phyloP scores from a whole-genome alignment of 92 coral and sea anemone genomes.

The Micromussa lordhowensis region DNA sequence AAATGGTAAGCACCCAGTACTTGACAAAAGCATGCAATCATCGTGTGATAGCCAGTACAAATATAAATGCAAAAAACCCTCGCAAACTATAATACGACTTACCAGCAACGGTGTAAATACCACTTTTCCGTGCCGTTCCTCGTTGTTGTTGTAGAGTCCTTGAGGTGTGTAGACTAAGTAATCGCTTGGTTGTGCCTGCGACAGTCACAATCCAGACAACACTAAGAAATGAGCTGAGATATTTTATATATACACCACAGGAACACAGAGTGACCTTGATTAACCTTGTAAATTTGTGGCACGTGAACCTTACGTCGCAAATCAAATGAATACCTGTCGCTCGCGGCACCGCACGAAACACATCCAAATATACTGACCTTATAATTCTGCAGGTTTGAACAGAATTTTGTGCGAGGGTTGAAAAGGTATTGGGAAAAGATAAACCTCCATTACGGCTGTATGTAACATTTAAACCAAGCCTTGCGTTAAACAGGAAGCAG shows the following conservation, averaged over 20 bases:
- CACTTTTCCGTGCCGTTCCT: background rate
- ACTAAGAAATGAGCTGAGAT: no score
- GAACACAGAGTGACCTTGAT: background rate
- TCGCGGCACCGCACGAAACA: background rate
- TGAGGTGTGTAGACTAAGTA: background rate
- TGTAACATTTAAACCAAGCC: background rate
- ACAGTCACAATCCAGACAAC: background rate
- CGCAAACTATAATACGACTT: background rate
- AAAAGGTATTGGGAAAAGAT: no score
- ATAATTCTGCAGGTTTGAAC: background rate
- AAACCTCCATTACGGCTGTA: background rate
- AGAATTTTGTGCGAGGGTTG: no score
- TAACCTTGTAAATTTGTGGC: background rate
- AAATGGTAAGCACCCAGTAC: no score
- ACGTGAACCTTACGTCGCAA: background rate
- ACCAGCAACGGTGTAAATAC: background rate
- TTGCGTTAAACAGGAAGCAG: no score
- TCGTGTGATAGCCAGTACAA: background rate
- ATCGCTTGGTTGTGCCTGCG: background rate
- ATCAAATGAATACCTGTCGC: background rate
- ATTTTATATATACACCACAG: background rate
- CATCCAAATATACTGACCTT: background rate
- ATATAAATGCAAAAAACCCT: background rate
- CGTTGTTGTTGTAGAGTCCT: background rate
- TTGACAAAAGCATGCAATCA: background rate